Percentiles rank a stretch among this genome's conserved stretches.
Evolutionary conservation across 2,113 vertebrate genomes (phyloP).

Genomic region (Lophochroa leadbeateri): DNA sequence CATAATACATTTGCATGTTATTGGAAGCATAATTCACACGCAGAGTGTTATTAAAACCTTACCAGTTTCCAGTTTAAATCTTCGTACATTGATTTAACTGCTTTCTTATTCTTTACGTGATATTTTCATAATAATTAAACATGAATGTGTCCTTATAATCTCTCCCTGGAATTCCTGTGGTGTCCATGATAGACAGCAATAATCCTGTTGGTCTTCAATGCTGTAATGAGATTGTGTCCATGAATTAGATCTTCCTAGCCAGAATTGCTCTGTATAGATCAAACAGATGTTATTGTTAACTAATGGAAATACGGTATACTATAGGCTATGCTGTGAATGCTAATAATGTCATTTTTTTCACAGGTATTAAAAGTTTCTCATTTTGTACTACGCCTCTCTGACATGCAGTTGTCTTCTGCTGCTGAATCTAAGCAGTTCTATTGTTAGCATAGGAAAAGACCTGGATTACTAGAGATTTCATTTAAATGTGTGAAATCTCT

Average conservation of each 20-base stretch:
- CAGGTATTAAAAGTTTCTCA: slow-evolving; percentile 19
- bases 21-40: slow-evolving; percentile 24
- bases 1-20: slow-evolving; percentile 22
- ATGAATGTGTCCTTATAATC: background rate
- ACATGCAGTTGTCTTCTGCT: slow-evolving; percentile 20
- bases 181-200: background rate
- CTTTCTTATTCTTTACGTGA: background rate
- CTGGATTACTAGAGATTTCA: background rate
- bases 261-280: slow-evolving; percentile 3
- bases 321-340: slow-evolving; percentile 27
- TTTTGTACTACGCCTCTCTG: background rate
- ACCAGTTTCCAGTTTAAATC: slow-evolving; percentile 13
- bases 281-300: slow-evolving; percentile 12
- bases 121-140: slow-evolving; percentile 32
- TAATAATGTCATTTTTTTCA: slow-evolving; percentile 15
- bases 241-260: background rate
- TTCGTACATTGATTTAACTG: slow-evolving; percentile 15
- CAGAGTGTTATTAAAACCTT: slow-evolving; percentile 22
- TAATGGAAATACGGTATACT: background rate
- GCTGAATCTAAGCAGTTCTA: slow-evolving; percentile 18
- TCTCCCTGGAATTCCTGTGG: background rate
- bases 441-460: background rate
- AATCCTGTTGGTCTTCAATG: background rate
- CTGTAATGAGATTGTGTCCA: background rate
- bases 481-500: slow-evolving; percentile 21